A percentile compares a stretch with the other conserved stretches of the same genome.
These are phyloP conservation scores for Nasonovia ribisnigri DNA, from an alignment of 2,888 invertebrate genomes.

Conservation along the genomic window DNA sequence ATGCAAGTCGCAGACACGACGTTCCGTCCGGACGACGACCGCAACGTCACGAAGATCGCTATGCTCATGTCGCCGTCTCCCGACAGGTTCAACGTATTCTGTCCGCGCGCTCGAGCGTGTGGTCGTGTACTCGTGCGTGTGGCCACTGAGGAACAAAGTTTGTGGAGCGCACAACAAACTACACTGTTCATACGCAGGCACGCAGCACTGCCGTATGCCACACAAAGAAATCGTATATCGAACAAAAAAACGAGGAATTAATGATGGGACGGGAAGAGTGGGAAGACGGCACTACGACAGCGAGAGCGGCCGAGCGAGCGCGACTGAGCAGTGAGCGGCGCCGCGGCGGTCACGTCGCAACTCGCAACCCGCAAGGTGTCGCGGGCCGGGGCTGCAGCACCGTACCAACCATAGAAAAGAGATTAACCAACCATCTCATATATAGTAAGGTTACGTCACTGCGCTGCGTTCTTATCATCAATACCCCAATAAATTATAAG, in stretches of 20 bases:
- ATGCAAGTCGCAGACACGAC: background rate
- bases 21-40: conserved; percentile 38
- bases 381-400: background rate
- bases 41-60: conserved; percentile 32
- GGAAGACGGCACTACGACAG: background rate
- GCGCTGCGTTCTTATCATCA: background rate
- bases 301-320: background rate
- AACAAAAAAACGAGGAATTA: background rate
- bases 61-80: background rate
- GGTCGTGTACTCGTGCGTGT: background rate
- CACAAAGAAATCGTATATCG: background rate
- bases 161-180: background rate
- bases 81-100: conserved; percentile 23
- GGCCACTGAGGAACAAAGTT: background rate
- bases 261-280: background rate
- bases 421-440: background rate
- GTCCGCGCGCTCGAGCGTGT: background rate
- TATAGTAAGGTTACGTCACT: background rate
- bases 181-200: background rate
- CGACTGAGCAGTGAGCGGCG: background rate
- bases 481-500: background rate
- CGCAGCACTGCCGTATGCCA: background rate
- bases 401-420: background rate
- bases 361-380: background rate
- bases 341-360: background rate